Evolutionary conservation across 2,797 vertebrate genomes (phyloP), one percentile per base, ranked within the genome.

Genomic region (Margarornis squamiger): DNA sequence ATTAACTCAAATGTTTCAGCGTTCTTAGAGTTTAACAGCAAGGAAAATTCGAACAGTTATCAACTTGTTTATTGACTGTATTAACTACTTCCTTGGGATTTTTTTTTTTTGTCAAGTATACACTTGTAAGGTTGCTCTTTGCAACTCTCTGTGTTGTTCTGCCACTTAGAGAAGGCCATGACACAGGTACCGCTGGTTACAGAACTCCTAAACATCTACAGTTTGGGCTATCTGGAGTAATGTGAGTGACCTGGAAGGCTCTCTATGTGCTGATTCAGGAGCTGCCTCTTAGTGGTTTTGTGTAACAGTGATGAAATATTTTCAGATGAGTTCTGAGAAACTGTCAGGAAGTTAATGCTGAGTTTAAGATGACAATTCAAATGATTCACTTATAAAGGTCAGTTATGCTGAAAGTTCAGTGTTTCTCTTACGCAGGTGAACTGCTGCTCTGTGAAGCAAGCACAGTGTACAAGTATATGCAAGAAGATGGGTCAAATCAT

Each of bases 371-470:
- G 70, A 41, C 22, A 79, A 14, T 55, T 78, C 14, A 90, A 90
- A 41, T 81, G n/a, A 63, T 67, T 39, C 1, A 26, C 2, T 48
- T 54, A 41, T 54, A 36, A 82, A 58, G 61, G 14, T 70, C 68
- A 45, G 49, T 73, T 66, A 14, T 34, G 29, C 38, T 91, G 12
- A 51, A 86, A 41, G 27, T 80, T 84, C 65, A 13, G 3, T 70
- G 39, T 91, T 96, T 90, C 36, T 95, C 93, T 92, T 65, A 8
- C 36, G 23, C 97, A 99, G 99, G 98, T 71, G 99, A 99, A 90
- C 97, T 98, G 48, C 92, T 99, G 88, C 98, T 99, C 73, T 99
- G 98, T 46, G 98, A 99, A 86, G 98, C 98, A 52, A 98, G 79
- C 96, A 98, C 97, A 1, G 97, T 99, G 9, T 97, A 98, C 83